Base-by-base conservation (phyloP, 2,113 vertebrate species). In the Bubalus kerabau region DNA sequence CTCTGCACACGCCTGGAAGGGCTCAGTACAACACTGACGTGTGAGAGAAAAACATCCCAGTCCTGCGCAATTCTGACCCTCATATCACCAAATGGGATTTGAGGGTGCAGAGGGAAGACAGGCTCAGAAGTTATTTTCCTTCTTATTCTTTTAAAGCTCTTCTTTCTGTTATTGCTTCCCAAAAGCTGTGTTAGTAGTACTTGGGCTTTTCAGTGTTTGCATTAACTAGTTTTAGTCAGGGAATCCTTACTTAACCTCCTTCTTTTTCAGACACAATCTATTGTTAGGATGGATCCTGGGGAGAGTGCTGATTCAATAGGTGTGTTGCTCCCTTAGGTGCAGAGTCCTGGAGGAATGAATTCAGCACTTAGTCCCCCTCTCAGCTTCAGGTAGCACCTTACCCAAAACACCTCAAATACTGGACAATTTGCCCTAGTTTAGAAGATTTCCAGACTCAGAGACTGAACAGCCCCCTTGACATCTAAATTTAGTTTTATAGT, bases 1-100 rank as follows among this genome's bases (percentile, higher is more conserved):
- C 15, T 97, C 28, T 94, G 91, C 59, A 32, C 93, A 13, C 0
- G 28, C 48, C 90, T 94, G 92, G 89, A 95, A 97, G 80, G 30
- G 60, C 43, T 96, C 90, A 48, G 21, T 9, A 40, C 17, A 12
- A 81, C 80, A 64, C 14, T 50, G 96, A 90, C 94, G 52, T 46
- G n/a, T 43, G 36, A 56, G 19, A 56, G 50, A 16, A 6, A 80
- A 90, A 36, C 23, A 32, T n/a, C 89, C 48, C 76, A 48, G 81
- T 11, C 2, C n/a, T 96, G 46, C 0, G 5, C 40, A n/a, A 2
- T 76, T 86, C 50, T 60, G 48, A 32, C 21, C 48, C 40, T 54
- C 2, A 0, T 3, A 3, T 60, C 36, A 7, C 64, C 50, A 84
- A 48, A 19, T 76, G 54, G 32, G 43, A 82, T 64, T 74, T 16